Base-by-base conservation (phyloP, 2,797 vertebrate genomes). In the Enteromius anoplus region DNA sequence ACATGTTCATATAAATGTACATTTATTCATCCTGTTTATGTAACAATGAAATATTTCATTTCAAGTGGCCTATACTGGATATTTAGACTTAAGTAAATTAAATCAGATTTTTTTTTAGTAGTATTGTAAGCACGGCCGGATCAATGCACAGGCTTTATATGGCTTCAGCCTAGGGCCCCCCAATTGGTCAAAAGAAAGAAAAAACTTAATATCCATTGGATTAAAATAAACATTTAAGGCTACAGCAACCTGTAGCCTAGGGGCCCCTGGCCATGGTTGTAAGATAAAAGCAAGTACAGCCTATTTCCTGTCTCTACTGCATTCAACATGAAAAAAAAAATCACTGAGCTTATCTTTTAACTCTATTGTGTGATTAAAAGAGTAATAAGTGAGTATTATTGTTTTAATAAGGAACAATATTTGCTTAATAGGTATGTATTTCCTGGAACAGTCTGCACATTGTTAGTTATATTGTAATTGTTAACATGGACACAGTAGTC, bases 391-490 rank as follows among this genome's bases (percentile, higher is more conserved):
- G 29, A 14, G 17, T 53, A 12, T 47, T 5, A 34, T 55, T 32
- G 32, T n/a, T 55, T 10, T n/a, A 55, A 37, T 34, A 34, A 34
- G 34, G 55, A 62, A 76, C 5, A 15, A 29, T 10, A 15, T 40
- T 60, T 40, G 26, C 42, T 76, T 12, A 62, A 26, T 19, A 45
- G 58, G 37, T 40, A 60, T 4, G 23, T 2, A 58, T 42, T 76
- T 77, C 75, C 37, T 77, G 55, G 15, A 47, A 77, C 53, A 77
- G 37, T 62, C 42, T 42, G 23, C 23, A 19, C n/a, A 29, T 26
- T 17, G 53, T 45, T 64, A 47, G 21, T 42, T 12, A 58, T 40
- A 3, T 12, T 58, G 34, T 75, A 26, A 40, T 14, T 51, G 19
- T 49, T 37, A 53, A 73, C 71, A 73, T 37, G 19, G 53, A 17